Evolutionary conservation across 1,140 invertebrate genomes (phyloP).

Genomic region (Pogonognathellus flavescens): DNA sequence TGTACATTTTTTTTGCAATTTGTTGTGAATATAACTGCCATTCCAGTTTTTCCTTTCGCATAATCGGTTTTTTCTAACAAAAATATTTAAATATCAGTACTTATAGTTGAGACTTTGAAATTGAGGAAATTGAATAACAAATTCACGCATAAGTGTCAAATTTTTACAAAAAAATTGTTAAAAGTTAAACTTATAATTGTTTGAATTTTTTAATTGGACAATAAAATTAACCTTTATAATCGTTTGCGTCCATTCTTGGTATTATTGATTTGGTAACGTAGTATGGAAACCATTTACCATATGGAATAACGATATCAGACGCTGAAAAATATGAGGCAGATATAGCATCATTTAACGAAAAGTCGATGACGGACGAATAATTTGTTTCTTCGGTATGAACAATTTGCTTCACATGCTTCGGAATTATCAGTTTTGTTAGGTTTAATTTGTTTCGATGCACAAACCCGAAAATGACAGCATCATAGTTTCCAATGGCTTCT

Average conservation of each 20-base stretch:
- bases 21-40: constrained; percentile 77
- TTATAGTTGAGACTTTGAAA: too few relatives aligned
- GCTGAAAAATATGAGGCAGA: constrained; percentile 72
- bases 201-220: too few relatives aligned
- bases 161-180: too few relatives aligned
- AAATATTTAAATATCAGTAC: neutral
- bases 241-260: too few relatives aligned
- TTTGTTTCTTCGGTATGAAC: constrained; percentile 3
- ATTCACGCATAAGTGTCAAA: too few relatives aligned
- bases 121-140: too few relatives aligned
- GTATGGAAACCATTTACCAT: constrained; percentile 78
- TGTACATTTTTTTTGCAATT: constrained; percentile 73
- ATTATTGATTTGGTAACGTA: too few relatives aligned
- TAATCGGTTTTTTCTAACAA: constrained; percentile 69
- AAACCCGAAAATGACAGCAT: neutral
- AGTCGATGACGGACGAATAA: too few relatives aligned
- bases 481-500: neutral
- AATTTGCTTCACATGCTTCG: neutral
- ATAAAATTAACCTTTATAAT: too few relatives aligned
- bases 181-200: too few relatives aligned
- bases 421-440: neutral
- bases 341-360: neutral
- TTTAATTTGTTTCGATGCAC: neutral
- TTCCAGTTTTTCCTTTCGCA: constrained; percentile 78
- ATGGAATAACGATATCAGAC: constrained; percentile 87